Evolutionary conservation across 1,140 invertebrate species (phyloP), one percentile per base, ranked within the genome.

Genomic region (Euura saliciscinereae): DNA sequence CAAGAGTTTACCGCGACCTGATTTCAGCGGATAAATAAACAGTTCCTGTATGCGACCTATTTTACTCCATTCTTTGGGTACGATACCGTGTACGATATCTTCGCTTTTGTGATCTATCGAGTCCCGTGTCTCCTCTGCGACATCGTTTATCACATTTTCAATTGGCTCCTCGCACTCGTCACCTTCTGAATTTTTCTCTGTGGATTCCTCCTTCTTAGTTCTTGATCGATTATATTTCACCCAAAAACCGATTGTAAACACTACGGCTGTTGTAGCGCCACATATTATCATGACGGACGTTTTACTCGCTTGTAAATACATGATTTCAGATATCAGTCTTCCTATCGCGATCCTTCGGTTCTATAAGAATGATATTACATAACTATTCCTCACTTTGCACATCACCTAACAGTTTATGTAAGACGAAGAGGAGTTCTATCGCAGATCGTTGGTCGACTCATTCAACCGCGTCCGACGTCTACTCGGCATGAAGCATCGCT

Each of bases 11-110:
- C 80, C 83, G 67, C 78, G 77, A 7, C 85, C 83, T 65, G 85
- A 87, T 78, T 86, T 86, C 43, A 87, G 59, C 7, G 85, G 85
- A 78, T 86, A 86, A 72, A 77, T 75, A 69, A 77, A 83, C 43
- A 87, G 72, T 69, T 85, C 80, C 65, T 82, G 73, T 1, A 87
- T 76, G 11, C 69, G 69, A 13, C 84, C 85, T 13, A 85, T 78
- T 76, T 81, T 82, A 11, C 72, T 69, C 84, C 84, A 86, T 7
- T 80, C 78, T 8, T 59, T 59, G 51, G 51, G 51, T 59, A 59
- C 3, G 3, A 59, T 59, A 8, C 13, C 8, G 10, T 59, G n/a
- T n/a, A n/a, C n/a, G n/a, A n/a, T n/a, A n/a, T 8, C 13, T 11
- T 59, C 6, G 51, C 13, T 59, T 59, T 59, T 59, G 51, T 59